phyloP scores from a whole-genome alignment of 2,888 invertebrate species.

The Ectropis crepuscularia region DNA sequence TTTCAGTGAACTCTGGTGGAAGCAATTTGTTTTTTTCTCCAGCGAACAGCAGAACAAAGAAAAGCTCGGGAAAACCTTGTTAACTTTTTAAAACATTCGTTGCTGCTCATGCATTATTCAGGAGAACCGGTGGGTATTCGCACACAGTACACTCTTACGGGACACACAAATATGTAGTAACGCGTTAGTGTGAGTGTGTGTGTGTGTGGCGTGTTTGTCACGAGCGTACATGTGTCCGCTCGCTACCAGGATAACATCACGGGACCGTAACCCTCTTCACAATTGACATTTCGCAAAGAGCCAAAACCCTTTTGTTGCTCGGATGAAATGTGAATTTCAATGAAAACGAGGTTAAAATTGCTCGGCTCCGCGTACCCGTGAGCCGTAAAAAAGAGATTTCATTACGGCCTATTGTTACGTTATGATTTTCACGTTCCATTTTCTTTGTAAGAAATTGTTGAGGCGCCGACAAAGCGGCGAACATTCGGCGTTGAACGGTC shows the following conservation, averaged over 20 bases:
- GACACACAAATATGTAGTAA: slow-evolving; percentile 31
- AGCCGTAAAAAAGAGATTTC: slow-evolving; percentile 71
- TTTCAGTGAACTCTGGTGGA: slow-evolving; percentile 56
- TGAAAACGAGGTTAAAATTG: slow-evolving; percentile 78
- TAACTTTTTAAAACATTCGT: slow-evolving; percentile 82
- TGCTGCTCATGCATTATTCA: slow-evolving; percentile 78
- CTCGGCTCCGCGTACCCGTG: slow-evolving; percentile 66
- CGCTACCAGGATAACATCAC: slow-evolving; percentile 59
- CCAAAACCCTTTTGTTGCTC: slow-evolving; percentile 74
- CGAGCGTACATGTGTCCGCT: slow-evolving; percentile 59
- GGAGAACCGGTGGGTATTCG: slow-evolving; percentile 58
- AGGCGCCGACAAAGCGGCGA: slow-evolving; percentile 49
- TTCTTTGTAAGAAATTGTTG: slow-evolving; percentile 66
- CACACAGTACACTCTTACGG: slow-evolving; percentile 41
- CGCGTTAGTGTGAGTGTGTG: slow-evolving; percentile 28
- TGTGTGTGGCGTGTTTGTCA: slow-evolving; percentile 54
- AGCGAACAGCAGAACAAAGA: slow-evolving; percentile 76
- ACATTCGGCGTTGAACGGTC: slow-evolving; percentile 66
- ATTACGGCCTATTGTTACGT: slow-evolving; percentile 76
- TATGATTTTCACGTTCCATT: slow-evolving; percentile 75
- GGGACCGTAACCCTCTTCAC: slow-evolving; percentile 67
- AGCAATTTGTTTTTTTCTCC: slow-evolving; percentile 73
- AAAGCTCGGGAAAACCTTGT: slow-evolving; percentile 80
- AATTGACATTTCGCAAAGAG: slow-evolving; percentile 77
- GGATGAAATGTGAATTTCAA: slow-evolving; percentile 79